Evolutionary conservation across 2,113 vertebrate genomes (phyloP).

Genomic region (Heterotilapia buettikoferi): DNA sequence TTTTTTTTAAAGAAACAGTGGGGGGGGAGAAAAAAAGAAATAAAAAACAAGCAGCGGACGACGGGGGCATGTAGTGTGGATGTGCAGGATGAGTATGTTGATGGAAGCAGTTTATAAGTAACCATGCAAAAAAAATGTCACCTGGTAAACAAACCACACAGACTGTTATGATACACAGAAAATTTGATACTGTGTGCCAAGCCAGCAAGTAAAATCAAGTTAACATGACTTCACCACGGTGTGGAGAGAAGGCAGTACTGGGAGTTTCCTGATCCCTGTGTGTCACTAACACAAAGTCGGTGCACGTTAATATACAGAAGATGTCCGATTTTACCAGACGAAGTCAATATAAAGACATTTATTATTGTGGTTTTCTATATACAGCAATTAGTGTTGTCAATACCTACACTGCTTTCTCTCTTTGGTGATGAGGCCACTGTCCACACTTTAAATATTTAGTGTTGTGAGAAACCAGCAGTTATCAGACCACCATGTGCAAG

Average conservation of each 20-base stretch:
- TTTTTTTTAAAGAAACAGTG: slow-evolving; percentile 6
- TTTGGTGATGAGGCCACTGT: slow-evolving; percentile 18
- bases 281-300: neutral
- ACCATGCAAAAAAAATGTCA: slow-evolving; percentile 56
- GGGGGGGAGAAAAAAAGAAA: fast-evolving
- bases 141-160: slow-evolving; percentile 51
- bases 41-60: slow-evolving; percentile 42
- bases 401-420: slow-evolving; percentile 39
- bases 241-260: slow-evolving; percentile 36
- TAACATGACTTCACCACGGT: slow-evolving; percentile 22
- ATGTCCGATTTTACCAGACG: neutral
- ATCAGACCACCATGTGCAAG: slow-evolving; percentile 17
- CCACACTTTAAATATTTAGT: slow-evolving; percentile 1
- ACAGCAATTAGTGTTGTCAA: neutral
- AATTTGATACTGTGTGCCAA: slow-evolving; percentile 27
- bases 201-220: slow-evolving; percentile 17
- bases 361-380: neutral
- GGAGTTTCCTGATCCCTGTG: neutral
- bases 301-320: neutral
- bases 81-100: slow-evolving; percentile 34
- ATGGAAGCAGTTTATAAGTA: slow-evolving; percentile 48
- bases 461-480: slow-evolving; percentile 8
- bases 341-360: neutral
- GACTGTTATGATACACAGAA: slow-evolving; percentile 41
- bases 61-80: slow-evolving; percentile 12